Evolutionary conservation across 2,797 vertebrate genomes (phyloP).

Genomic region (Acestrorhynchus altus): DNA sequence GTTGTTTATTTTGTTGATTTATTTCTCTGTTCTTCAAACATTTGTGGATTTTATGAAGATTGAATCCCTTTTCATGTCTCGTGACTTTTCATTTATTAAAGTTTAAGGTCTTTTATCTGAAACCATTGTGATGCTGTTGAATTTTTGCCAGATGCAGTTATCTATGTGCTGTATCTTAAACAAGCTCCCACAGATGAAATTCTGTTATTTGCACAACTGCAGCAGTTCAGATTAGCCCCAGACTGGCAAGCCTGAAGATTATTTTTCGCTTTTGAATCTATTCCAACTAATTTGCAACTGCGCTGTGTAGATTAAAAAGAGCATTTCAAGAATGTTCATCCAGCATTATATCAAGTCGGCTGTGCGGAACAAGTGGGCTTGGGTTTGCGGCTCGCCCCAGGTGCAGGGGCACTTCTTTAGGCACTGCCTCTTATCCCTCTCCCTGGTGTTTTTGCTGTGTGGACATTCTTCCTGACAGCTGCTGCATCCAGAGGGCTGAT

Average conservation of each 20-base stretch:
- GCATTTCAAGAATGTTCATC: conserved; percentile 52
- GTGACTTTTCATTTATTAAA: background rate
- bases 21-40: background rate
- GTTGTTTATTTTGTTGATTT: background rate
- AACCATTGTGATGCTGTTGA: background rate
- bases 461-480: conserved; percentile 76
- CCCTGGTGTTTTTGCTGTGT: conserved; percentile 73
- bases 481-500: conserved; percentile 81
- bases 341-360: conserved; percentile 7
- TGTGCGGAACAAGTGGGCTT: conserved; percentile 39
- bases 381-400: conserved; percentile 51
- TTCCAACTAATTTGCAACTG: conserved; percentile 57
- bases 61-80: background rate
- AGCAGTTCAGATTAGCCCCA: conserved; percentile 38
- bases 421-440: conserved; percentile 41
- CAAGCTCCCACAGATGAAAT: conserved; percentile 23
- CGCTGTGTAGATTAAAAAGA: conserved; percentile 52
- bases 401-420: conserved; percentile 73
- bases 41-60: background rate
- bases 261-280: conserved; percentile 39
- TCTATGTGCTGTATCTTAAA: conserved; percentile 21
- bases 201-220: conserved; percentile 54
- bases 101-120: background rate
- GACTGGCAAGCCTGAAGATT: conserved; percentile 48
- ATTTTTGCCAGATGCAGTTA: background rate